Conservation (phyloP, 2,797 vertebrate genomes). For the Channa striata region DNA sequence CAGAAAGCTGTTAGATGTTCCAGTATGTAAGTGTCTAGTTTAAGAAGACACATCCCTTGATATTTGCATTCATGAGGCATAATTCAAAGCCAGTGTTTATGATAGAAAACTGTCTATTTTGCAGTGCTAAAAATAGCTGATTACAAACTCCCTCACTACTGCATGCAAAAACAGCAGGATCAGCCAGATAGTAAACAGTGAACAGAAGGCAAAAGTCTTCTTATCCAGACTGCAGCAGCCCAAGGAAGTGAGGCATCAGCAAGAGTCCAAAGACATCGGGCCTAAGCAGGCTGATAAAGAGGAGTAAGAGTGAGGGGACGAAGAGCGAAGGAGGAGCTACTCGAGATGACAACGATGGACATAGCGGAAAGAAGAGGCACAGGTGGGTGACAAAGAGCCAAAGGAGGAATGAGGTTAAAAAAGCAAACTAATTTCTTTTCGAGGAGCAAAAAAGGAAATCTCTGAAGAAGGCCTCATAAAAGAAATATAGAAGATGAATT, state of each 20-base stretch:
- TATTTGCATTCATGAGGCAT: constrained; percentile 32
- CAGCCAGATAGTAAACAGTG: constrained; percentile 54
- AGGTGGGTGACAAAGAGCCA: not conserved
- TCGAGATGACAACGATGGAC: not conserved
- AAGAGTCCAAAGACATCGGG: constrained; percentile 37
- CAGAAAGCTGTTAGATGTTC: constrained; percentile 21
- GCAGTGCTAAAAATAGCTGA: constrained; percentile 60
- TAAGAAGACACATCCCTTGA: constrained; percentile 8
- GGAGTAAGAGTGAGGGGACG: constrained; percentile 2
- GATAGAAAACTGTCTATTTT: constrained; percentile 57
- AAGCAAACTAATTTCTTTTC: not conserved
- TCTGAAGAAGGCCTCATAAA: not conserved
- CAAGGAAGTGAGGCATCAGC: constrained; percentile 61
- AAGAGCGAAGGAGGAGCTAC: not conserved
- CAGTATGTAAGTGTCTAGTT: constrained; percentile 23
- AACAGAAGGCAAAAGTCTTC: constrained; percentile 52
- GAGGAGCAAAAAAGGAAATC: not conserved
- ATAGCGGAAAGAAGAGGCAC: not conserved
- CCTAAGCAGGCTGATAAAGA: constrained; percentile 21
- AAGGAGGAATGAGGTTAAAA: not conserved
- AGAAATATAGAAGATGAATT: not conserved
- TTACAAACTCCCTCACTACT: constrained; percentile 46
- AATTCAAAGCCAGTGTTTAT: constrained; percentile 15
- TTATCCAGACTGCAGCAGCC: constrained; percentile 34
- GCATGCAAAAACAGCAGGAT: constrained; percentile 62